Conservation (phyloP, 23 tunicate species). For the Styela plicata region DNA sequence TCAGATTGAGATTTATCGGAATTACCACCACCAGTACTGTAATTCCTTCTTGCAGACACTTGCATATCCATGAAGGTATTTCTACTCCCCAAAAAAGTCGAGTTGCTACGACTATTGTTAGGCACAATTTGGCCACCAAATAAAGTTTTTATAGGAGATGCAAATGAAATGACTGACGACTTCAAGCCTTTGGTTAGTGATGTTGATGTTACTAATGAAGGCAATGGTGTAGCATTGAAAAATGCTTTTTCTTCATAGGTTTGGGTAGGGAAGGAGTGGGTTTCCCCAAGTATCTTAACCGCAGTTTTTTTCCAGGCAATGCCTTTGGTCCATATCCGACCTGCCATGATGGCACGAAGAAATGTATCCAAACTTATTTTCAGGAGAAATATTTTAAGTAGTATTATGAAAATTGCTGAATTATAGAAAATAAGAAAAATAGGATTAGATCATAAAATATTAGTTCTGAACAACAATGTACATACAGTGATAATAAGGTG, state of each 20-base stretch:
- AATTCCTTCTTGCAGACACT: not conserved
- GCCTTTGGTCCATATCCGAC: slow-evolving; percentile 18
- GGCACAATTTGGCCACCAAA: not conserved
- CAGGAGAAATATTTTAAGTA: not conserved
- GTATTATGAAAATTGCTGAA: not conserved
- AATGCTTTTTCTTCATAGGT: not conserved
- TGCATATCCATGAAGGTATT: not conserved
- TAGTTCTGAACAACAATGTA: too few relatives aligned
- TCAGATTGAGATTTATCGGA: not conserved
- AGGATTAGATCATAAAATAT: not conserved
- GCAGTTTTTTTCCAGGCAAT: slow-evolving; percentile 28
- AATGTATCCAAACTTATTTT: not conserved
- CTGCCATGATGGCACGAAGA: not conserved
- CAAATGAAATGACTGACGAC: not conserved
- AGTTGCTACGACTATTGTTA: not conserved
- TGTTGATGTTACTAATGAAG: not conserved
- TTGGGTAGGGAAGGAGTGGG: not conserved
- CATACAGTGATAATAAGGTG: too few relatives aligned
- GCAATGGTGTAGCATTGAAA: not conserved
- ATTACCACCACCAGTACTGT: not conserved
- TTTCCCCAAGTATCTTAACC: not conserved
- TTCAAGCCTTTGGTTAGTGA: not conserved
- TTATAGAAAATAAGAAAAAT: too few relatives aligned
- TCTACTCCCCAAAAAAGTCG: not conserved
- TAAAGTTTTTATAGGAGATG: not conserved